phyloP scores from a whole-genome alignment of 2,888 invertebrate species.

The Ceramica pisi region DNA sequence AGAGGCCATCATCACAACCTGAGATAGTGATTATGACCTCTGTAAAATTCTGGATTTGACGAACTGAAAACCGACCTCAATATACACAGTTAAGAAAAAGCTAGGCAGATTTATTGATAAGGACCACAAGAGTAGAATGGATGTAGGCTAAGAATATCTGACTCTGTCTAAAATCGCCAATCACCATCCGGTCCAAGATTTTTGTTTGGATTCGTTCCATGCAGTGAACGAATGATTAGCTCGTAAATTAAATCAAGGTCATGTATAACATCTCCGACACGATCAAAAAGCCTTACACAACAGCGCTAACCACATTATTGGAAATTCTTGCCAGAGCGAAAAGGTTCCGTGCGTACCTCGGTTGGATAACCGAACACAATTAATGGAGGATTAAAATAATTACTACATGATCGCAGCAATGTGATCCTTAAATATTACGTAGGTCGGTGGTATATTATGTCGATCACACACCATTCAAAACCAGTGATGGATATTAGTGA shows the following conservation, averaged over 20 bases:
- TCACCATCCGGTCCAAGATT: background rate
- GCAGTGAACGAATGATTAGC: background rate
- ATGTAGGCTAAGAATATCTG: background rate
- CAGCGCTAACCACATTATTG: constrained; percentile 37
- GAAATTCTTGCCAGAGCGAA: constrained; percentile 29
- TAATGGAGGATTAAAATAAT: constrained; percentile 38
- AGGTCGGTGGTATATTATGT: background rate
- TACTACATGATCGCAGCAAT: constrained; percentile 10
- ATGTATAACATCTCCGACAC: background rate
- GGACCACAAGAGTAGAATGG: background rate
- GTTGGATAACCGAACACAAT: constrained; percentile 21
- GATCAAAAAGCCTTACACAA: constrained; percentile 11
- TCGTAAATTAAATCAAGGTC: constrained; percentile 4
- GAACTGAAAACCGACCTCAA: background rate
- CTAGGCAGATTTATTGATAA: background rate
- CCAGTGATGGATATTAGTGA: background rate
- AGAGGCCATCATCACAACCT: background rate
- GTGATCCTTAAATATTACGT: background rate
- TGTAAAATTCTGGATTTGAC: too few species aligned
- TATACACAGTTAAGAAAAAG: background rate
- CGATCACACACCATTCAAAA: background rate
- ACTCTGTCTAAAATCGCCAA: background rate
- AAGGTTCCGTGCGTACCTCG: constrained; percentile 18
- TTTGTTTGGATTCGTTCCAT: background rate
- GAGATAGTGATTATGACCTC: background rate